Conservation (phyloP, 1,140 invertebrate genomes). For the Bemisia tabaci region DNA sequence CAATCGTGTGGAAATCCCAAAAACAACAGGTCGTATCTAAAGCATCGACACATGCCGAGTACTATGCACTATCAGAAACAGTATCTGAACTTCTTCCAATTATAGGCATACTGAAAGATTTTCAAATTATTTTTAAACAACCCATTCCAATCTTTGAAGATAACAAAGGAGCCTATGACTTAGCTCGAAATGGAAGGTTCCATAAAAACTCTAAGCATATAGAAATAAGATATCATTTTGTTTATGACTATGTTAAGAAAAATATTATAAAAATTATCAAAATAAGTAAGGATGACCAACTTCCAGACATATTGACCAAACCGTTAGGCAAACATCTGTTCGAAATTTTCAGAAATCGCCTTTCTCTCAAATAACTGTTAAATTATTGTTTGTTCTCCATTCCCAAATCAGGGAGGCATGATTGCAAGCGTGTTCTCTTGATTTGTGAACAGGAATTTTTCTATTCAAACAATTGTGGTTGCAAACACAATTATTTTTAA, state of each 20-base stretch:
- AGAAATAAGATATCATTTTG: neutral
- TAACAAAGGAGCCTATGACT: neutral
- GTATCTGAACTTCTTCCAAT: constrained; percentile 15
- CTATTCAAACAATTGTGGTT: too few relatives aligned
- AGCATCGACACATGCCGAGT: constrained; percentile 23
- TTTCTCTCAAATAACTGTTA: too few relatives aligned
- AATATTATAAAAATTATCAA: too few relatives aligned
- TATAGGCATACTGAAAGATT: neutral
- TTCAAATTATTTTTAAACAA: neutral
- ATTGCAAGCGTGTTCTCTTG: too few relatives aligned
- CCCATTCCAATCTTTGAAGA: neutral
- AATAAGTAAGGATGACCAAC: neutral
- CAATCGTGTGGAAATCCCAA: constrained; percentile 21
- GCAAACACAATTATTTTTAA: too few relatives aligned
- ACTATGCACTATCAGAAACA: constrained; percentile 19
- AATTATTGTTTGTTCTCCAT: too few relatives aligned
- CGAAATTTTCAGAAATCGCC: too few relatives aligned
- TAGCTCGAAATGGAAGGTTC: constrained; percentile 4
- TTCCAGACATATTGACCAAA: constrained; percentile 4
- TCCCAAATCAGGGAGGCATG: too few relatives aligned
- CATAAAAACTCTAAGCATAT: neutral
- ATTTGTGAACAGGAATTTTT: too few relatives aligned
- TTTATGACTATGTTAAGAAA: neutral
- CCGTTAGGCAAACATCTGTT: constrained; percentile 1
- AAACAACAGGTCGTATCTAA: constrained; percentile 22